Evolutionary conservation across 2,888 invertebrate species (phyloP).

Genomic region (Geophilus truncorum): DNA sequence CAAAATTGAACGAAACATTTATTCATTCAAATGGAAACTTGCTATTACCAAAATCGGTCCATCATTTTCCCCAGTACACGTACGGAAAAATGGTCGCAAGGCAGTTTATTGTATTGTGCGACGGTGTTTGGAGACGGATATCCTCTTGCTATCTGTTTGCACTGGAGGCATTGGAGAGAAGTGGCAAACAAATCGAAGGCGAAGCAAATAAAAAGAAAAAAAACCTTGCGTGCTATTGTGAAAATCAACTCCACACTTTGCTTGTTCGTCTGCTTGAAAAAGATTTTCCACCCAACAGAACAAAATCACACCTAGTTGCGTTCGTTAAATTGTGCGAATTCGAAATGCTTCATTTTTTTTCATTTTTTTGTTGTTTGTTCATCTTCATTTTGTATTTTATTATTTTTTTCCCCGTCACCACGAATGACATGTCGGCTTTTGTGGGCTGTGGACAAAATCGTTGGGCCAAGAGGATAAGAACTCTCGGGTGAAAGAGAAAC

Average conservation of each 20-base stretch:
- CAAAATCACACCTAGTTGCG: neutral
- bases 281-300: neutral
- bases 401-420: too few relatives aligned
- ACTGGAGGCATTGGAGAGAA: neutral
- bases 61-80: neutral
- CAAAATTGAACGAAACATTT: conserved; percentile 1
- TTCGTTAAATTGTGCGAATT: neutral
- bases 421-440: neutral
- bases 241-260: neutral
- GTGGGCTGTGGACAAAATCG: neutral
- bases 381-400: neutral
- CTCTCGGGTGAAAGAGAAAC: conserved; percentile 6
- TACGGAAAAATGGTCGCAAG: neutral
- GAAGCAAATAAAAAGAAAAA: neutral
- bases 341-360: neutral
- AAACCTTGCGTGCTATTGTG: neutral
- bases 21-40: neutral
- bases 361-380: neutral
- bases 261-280: neutral
- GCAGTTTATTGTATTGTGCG: neutral
- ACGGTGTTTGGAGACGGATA: conserved; percentile 10
- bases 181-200: neutral
- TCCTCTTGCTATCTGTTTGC: neutral
- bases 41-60: conserved; percentile 8
- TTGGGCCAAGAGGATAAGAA: conserved; percentile 16